These are phyloP conservation scores for Sparus aurata DNA, from an alignment of 2,797 vertebrate genomes.

Conservation along the genomic window DNA sequence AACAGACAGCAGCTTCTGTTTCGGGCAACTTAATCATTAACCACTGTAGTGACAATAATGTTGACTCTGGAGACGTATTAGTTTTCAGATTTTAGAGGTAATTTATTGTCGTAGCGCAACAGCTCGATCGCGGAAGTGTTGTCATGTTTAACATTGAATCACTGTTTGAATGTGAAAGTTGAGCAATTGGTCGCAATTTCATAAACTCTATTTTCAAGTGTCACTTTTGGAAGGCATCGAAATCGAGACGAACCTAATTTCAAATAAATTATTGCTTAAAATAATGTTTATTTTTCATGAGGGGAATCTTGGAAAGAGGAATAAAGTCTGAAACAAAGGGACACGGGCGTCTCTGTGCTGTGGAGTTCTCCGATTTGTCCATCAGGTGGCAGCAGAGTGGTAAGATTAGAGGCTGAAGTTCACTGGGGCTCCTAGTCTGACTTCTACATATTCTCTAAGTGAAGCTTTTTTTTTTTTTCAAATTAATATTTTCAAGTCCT, in stretches of 20 bases:
- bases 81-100: slow-evolving; percentile 33
- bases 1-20: slow-evolving; percentile 20
- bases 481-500: slow-evolving; percentile 6
- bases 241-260: not conserved
- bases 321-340: not conserved
- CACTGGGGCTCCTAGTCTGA: not conserved
- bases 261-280: not conserved
- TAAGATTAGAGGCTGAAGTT: not conserved
- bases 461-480: slow-evolving; percentile 1
- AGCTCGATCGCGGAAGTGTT: not conserved
- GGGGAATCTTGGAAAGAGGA: not conserved
- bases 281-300: slow-evolving; percentile 20
- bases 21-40: slow-evolving; percentile 10
- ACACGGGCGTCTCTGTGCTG: not conserved
- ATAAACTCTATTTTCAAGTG: slow-evolving; percentile 11
- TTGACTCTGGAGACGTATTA: not conserved
- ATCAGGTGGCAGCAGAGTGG: slow-evolving; percentile 67
- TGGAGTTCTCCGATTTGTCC: slow-evolving; percentile 49
- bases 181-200: slow-evolving; percentile 7
- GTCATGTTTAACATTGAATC: slow-evolving; percentile 8
- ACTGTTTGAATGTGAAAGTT: slow-evolving; percentile 8
- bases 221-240: slow-evolving; percentile 16
- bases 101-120: slow-evolving; percentile 8
- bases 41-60: slow-evolving; percentile 14
- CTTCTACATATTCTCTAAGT: slow-evolving; percentile 2